Conservation (phyloP, 2,888 invertebrate species). For the Aspidiotus rigidus region DNA sequence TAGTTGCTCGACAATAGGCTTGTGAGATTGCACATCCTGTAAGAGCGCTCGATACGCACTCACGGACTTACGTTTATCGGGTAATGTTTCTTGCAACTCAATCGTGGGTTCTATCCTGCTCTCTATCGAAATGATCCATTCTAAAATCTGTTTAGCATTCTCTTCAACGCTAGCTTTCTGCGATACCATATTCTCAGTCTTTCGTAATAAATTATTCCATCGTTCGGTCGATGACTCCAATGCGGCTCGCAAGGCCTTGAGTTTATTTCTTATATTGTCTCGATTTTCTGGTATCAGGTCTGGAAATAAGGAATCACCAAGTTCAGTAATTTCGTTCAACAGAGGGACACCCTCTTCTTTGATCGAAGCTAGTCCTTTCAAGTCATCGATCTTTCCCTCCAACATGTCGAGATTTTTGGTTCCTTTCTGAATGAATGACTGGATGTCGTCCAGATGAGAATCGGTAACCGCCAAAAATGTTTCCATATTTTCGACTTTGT, state of each 20-base stretch:
- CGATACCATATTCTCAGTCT: conserved; percentile 77
- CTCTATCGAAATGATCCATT: conserved; percentile 75
- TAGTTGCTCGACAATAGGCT: conserved; percentile 71
- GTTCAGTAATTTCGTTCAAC: conserved; percentile 69
- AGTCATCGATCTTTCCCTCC: conserved; percentile 62
- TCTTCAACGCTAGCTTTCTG: conserved; percentile 90
- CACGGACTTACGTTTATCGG: conserved; percentile 79
- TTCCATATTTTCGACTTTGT: conserved; percentile 42
- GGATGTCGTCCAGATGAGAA: conserved; percentile 61
- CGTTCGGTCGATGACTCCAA: conserved; percentile 78
- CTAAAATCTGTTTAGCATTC: conserved; percentile 73
- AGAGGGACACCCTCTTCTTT: conserved; percentile 71
- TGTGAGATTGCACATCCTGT: conserved; percentile 79
- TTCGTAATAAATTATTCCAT: conserved; percentile 73
- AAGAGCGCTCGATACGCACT: conserved; percentile 69
- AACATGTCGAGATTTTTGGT: conserved; percentile 57
- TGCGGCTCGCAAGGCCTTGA: conserved; percentile 67
- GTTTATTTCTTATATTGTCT: conserved; percentile 70
- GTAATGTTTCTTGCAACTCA: conserved; percentile 61
- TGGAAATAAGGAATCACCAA: conserved; percentile 79
- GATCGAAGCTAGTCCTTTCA: conserved; percentile 61
- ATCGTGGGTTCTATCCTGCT: conserved; percentile 52
- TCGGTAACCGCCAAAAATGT: conserved; percentile 71
- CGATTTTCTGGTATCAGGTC: conserved; percentile 79
- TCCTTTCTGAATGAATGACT: conserved; percentile 60